phyloP scores from a whole-genome alignment of 2,113 vertebrate species.

The Rhinolophus sinicus region DNA sequence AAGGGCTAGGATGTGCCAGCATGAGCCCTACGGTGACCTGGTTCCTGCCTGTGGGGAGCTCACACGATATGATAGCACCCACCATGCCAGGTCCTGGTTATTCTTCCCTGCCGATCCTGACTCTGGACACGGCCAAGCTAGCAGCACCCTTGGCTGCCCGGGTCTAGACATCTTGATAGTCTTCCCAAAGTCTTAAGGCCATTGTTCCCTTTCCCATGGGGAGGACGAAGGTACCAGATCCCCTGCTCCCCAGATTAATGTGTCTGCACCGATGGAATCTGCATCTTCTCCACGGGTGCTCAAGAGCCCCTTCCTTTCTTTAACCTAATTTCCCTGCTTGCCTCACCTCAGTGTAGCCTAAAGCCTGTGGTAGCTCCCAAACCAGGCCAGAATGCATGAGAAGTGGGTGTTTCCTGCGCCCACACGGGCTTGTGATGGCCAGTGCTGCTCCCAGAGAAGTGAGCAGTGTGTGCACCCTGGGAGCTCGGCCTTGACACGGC shows the following conservation, averaged over 20 bases:
- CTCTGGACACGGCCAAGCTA: neutral
- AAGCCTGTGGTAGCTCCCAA: neutral
- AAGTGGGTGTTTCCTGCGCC: slow-evolving; percentile 43
- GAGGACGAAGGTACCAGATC: neutral
- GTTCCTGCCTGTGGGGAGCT: neutral
- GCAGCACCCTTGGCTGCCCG: neutral
- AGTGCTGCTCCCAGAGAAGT: neutral
- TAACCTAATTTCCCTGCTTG: neutral
- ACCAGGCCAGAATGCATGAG: neutral
- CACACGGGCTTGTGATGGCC: slow-evolving; percentile 20
- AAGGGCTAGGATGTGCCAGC: neutral
- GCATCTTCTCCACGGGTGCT: neutral
- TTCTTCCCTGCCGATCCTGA: neutral
- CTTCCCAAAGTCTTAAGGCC: neutral
- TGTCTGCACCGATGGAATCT: neutral
- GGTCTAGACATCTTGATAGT: neutral
- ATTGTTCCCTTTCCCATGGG: neutral
- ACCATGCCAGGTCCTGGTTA: neutral
- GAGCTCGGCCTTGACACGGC: slow-evolving; percentile 77
- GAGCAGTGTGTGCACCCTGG: slow-evolving; percentile 82
- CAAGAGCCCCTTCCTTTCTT: neutral
- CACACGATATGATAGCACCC: too few species aligned
- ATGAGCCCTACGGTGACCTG: neutral
- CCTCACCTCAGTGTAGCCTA: neutral
- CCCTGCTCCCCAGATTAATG: neutral